Conservation (phyloP, 2,113 vertebrate genomes). For the Sitta europaea region DNA sequence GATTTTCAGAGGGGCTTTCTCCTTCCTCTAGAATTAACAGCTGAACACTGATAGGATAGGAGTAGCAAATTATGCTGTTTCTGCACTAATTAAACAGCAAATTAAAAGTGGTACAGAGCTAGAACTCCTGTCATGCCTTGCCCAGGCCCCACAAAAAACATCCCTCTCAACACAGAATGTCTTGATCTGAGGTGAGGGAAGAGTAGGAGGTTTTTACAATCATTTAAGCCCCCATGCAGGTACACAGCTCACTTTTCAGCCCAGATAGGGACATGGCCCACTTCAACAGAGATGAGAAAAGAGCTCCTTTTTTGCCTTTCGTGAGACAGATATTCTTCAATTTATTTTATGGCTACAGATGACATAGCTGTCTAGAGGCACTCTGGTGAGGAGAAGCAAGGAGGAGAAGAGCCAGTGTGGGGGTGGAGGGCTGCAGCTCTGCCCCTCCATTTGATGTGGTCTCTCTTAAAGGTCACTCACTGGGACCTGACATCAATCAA, state of each 20-base stretch:
- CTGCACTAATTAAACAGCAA: neutral
- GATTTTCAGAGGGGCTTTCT: neutral
- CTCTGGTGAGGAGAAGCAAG: neutral
- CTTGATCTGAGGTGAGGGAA: neutral
- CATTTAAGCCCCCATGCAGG: neutral
- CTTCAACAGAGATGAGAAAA: neutral
- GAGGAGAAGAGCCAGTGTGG: neutral
- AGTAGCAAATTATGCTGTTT: neutral
- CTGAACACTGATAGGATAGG: neutral
- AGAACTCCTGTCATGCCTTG: neutral
- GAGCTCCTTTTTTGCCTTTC: neutral
- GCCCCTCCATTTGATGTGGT: conserved; percentile 12
- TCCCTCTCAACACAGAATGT: neutral
- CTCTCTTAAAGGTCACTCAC: conserved; percentile 10
- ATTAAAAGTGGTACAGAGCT: neutral
- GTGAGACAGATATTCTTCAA: neutral
- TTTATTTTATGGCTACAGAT: conserved; percentile 19
- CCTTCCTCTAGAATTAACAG: neutral
- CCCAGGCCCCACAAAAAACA: neutral
- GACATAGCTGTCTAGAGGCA: conserved; percentile 15
- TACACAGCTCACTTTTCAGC: neutral
- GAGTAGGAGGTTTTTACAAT: neutral
- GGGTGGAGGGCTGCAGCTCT: neutral
- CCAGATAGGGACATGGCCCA: rapidly evolving
- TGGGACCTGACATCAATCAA: neutral